Conservation (phyloP, 35 echinoderm and acorn worm genomes). For the Stichopus chloronotus region DNA sequence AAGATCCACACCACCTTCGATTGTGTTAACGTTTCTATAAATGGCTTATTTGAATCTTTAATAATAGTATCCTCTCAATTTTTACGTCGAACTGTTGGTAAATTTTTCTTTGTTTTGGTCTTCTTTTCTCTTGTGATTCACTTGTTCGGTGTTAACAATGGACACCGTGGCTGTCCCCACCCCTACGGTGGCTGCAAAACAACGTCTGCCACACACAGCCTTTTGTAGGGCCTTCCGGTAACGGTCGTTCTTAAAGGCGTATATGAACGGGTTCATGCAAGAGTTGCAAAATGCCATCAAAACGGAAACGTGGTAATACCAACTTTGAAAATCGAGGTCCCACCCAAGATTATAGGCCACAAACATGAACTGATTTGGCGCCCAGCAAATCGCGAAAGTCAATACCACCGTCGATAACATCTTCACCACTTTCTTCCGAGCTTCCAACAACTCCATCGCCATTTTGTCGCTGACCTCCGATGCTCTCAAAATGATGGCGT, state of each 20-base stretch:
- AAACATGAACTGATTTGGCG: slow-evolving; percentile 93
- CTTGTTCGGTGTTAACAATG: slow-evolving; percentile 13
- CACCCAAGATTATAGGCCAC: slow-evolving; percentile 83
- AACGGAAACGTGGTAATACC: slow-evolving; percentile 89
- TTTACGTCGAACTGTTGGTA: no score
- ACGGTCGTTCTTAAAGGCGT: slow-evolving; percentile 87
- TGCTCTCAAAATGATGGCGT: slow-evolving; percentile 57
- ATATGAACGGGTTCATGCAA: slow-evolving; percentile 95
- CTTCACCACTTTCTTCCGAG: slow-evolving; percentile 86
- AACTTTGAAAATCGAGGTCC: slow-evolving; percentile 74
- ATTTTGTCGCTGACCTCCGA: slow-evolving; percentile 42
- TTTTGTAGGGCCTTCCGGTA: slow-evolving; percentile 73
- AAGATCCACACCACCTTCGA: no score
- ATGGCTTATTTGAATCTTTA: no score
- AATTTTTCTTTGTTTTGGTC: no score
- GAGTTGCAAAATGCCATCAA: slow-evolving; percentile 89
- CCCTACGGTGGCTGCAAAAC: neutral
- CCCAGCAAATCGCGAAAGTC: slow-evolving; percentile 94
- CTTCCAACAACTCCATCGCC: slow-evolving; percentile 73
- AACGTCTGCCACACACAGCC: slow-evolving; percentile 51
- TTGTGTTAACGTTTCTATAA: no score
- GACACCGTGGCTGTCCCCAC: neutral
- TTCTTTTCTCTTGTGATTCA: neutral
- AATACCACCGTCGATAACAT: slow-evolving; percentile 77
- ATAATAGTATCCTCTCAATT: no score